These are phyloP conservation scores for Eonycteris spelaea DNA, from an alignment of 2,113 vertebrate species.

Conservation along the genomic window DNA sequence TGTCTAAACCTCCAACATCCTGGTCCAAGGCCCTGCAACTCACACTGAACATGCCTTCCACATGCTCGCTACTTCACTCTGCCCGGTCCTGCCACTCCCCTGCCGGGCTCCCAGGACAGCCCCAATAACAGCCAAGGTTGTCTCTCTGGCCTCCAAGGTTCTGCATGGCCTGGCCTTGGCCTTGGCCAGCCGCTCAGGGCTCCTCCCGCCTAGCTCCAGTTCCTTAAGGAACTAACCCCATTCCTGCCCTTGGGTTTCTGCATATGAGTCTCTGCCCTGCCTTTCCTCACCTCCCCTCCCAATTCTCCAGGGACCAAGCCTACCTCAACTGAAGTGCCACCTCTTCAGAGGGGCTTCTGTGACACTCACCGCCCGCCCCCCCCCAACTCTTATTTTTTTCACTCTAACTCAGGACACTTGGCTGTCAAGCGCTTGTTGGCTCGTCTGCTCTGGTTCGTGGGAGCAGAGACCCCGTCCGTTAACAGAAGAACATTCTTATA, in stretches of 20 bases:
- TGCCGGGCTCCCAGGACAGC: not conserved
- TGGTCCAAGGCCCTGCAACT: not conserved
- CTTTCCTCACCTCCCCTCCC: not conserved
- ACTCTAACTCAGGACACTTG: not conserved
- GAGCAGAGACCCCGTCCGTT: not conserved
- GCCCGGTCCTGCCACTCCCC: accelerated
- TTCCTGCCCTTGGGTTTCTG: not conserved
- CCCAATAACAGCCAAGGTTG: not conserved
- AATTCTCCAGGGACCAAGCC: not conserved
- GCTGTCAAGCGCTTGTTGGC: not conserved
- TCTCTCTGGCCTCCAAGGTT: not conserved
- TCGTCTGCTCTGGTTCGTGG: not conserved
- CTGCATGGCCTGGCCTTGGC: accelerated
- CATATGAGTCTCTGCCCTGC: too few relatives aligned
- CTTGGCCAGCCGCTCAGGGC: not conserved
- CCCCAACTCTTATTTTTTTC: not conserved
- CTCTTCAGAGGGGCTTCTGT: not conserved
- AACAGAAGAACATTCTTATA: accelerated
- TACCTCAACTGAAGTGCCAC: too few relatives aligned
- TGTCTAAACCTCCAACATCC: not conserved
- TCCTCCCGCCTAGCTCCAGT: too few relatives aligned
- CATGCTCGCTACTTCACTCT: too few relatives aligned
- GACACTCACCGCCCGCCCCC: not conserved
- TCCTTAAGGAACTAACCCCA: not conserved
- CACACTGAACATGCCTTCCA: not conserved